phyloP scores from a whole-genome alignment of 2,888 invertebrate genomes.

The Clanis bilineata region DNA sequence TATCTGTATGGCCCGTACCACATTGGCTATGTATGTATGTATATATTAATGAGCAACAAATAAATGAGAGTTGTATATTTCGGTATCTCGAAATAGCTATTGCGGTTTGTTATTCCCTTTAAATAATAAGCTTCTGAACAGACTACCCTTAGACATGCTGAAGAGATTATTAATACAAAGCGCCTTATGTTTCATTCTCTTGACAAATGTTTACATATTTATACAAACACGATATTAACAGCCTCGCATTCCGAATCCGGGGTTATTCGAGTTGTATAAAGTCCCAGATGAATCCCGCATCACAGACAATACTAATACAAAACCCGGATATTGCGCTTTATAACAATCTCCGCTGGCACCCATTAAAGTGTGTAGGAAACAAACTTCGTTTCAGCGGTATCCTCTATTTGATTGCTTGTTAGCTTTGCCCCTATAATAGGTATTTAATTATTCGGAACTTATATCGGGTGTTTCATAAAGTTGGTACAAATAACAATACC shows the following conservation, averaged over 20 bases:
- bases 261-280: background rate
- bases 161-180: background rate
- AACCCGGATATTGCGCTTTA: background rate
- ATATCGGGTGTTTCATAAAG: no score
- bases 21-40: background rate
- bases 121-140: background rate
- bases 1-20: background rate
- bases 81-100: background rate
- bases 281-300: background rate
- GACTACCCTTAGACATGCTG: background rate
- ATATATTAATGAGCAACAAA: no score
- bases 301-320: background rate
- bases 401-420: no score
- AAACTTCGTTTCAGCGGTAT: no score
- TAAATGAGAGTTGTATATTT: background rate
- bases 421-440: no score
- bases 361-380: background rate
- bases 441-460: no score
- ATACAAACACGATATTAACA: background rate
- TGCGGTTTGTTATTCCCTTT: background rate
- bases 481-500: no score
- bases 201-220: background rate
- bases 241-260: background rate
- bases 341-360: background rate
- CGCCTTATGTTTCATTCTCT: background rate